phyloP scores from a whole-genome alignment of 2,888 invertebrate genomes.

The Metellina segmentata region DNA sequence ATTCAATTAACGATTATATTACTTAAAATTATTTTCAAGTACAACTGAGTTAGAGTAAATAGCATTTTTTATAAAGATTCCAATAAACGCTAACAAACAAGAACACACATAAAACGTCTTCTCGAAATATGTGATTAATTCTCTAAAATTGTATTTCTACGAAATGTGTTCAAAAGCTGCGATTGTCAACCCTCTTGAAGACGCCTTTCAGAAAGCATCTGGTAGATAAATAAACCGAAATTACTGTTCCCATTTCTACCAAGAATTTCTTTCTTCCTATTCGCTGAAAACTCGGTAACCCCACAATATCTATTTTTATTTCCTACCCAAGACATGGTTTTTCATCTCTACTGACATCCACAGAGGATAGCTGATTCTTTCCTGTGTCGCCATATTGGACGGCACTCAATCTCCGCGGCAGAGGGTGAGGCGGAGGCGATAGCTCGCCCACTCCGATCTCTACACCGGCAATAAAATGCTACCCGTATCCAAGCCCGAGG shows the following conservation, averaged over 20 bases:
- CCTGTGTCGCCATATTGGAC: slow-evolving; percentile 34
- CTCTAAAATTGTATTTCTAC: background rate
- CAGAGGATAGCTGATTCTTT: slow-evolving; percentile 15
- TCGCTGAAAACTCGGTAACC: slow-evolving; percentile 14
- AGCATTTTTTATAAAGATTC: too few species aligned
- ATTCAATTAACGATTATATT: too few species aligned
- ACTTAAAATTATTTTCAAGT: too few species aligned
- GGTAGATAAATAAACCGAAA: background rate
- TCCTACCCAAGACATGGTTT: background rate
- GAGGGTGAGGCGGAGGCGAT: background rate
- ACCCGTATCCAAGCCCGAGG: slow-evolving; percentile 25
- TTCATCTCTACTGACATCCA: slow-evolving; percentile 6
- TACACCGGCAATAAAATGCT: slow-evolving; percentile 63
- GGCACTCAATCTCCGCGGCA: slow-evolving; percentile 22
- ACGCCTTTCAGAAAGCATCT: background rate
- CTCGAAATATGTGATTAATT: background rate
- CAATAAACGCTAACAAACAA: too few species aligned
- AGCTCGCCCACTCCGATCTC: slow-evolving; percentile 54
- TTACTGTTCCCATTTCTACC: background rate
- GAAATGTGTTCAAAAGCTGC: background rate
- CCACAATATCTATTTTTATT: slow-evolving; percentile 10
- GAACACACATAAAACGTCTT: background rate
- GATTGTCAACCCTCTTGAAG: background rate
- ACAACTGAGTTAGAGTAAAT: background rate
- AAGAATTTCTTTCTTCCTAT: background rate